phyloP scores from a whole-genome alignment of 2,113 vertebrate species.

The Gallinago undulata region DNA sequence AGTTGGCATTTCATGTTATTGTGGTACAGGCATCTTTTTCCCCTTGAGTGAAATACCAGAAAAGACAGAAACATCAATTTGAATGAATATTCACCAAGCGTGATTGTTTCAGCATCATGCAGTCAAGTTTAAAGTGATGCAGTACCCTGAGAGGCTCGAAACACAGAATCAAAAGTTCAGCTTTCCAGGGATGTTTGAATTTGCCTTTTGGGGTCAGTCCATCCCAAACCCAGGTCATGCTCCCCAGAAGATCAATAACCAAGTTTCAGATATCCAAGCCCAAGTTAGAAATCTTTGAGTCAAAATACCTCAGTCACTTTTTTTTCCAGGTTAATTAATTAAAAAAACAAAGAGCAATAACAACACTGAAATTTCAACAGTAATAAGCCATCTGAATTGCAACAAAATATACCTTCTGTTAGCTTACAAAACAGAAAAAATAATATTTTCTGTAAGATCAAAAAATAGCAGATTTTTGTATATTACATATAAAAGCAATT shows the following conservation, averaged over 20 bases:
- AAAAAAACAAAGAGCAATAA: neutral
- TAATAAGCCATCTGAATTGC: neutral
- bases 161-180: neutral
- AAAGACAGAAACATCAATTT: neutral
- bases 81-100: neutral
- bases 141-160: neutral
- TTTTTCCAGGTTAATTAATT: neutral
- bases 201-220: neutral
- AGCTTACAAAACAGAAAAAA: neutral
- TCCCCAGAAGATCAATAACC: neutral
- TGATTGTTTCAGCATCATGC: neutral
- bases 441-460: neutral
- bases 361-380: neutral
- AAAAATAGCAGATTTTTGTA: neutral
- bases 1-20: neutral
- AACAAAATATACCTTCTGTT: neutral
- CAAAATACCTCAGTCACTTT: neutral
- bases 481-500: neutral
- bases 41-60: neutral
- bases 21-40: rapidly evolving
- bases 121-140: neutral
- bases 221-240: neutral
- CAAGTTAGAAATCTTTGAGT: neutral
- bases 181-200: neutral
- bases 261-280: neutral